A percentile compares a stretch with the other conserved stretches of the same genome.
These are phyloP conservation scores for Drosophila bocqueti DNA, from an alignment of 1,140 invertebrate species.

Conservation along the genomic window DNA sequence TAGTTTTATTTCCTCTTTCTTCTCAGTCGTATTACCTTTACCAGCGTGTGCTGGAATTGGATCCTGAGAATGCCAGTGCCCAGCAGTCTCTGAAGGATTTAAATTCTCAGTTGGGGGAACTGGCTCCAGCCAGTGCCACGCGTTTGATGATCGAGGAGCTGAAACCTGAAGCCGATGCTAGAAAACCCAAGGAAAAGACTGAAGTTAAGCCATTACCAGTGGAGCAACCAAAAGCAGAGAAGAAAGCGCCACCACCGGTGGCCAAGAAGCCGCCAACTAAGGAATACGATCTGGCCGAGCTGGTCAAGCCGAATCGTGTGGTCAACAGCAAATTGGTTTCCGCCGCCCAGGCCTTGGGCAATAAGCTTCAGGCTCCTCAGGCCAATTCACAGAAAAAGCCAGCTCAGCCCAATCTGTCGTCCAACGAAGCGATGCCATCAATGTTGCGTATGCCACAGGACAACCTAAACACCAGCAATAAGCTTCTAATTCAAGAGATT, in stretches of 20 bases:
- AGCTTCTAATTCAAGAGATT: slow-evolving; percentile 64
- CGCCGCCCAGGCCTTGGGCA: slow-evolving; percentile 65
- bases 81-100: slow-evolving; percentile 76
- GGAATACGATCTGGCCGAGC: slow-evolving; percentile 76
- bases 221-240: slow-evolving; percentile 4
- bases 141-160: slow-evolving; percentile 66
- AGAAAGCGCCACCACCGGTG: background rate
- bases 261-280: slow-evolving; percentile 16
- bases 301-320: slow-evolving; percentile 76
- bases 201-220: background rate
- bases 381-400: slow-evolving; percentile 2
- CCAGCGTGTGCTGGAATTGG: slow-evolving; percentile 76
- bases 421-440: slow-evolving; percentile 7
- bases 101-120: slow-evolving; percentile 60
- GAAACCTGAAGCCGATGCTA: slow-evolving; percentile 10
- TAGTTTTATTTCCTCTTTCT: background rate
- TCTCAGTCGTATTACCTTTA: slow-evolving; percentile 73
- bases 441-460: slow-evolving; percentile 49
- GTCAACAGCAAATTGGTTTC: slow-evolving; percentile 74
- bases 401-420: background rate
- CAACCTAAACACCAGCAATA: slow-evolving; percentile 42
- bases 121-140: slow-evolving; percentile 68
- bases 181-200: slow-evolving; percentile 3
- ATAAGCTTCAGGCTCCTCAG: slow-evolving; percentile 32
- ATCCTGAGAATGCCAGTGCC: slow-evolving; percentile 85